Evolutionary conservation across 2,113 vertebrate genomes (phyloP).

Genomic region (Loxodonta africana): DNA sequence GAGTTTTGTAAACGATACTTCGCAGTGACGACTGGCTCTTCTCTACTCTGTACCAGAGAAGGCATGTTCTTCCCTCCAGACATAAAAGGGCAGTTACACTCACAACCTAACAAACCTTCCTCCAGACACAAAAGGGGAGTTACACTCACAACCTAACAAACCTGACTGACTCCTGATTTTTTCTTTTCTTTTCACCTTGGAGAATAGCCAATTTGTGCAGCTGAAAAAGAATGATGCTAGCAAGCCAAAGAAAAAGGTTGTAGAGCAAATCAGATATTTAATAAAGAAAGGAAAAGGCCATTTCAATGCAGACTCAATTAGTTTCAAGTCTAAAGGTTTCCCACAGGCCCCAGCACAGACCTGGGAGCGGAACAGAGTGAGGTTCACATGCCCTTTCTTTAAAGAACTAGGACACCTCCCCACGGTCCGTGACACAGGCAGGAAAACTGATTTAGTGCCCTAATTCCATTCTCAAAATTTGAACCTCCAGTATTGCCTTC

Average conservation of each 20-base stretch:
- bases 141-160: conserved; percentile 5
- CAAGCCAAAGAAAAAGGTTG: conserved; percentile 67
- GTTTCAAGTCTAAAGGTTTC: conserved; percentile 67
- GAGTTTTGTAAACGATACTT: neutral
- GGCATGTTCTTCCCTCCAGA: neutral
- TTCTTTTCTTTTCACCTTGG: conserved; percentile 42
- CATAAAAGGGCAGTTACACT: conserved; percentile 7
- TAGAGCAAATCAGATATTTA: conserved; percentile 76
- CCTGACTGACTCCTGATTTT: neutral
- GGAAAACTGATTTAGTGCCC: conserved; percentile 83
- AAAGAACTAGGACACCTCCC: conserved; percentile 82
- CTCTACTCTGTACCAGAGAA: neutral
- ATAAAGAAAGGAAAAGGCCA: conserved; percentile 80
- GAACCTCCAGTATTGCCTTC: conserved; percentile 76
- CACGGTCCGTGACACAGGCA: conserved; percentile 70
- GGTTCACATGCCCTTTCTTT: conserved; percentile 63
- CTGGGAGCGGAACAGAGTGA: conserved; percentile 54
- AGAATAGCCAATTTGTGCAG: conserved; percentile 36
- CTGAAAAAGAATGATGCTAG: conserved; percentile 65
- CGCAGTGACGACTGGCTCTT: neutral
- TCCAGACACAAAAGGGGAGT: conserved; percentile 20
- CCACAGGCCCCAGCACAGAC: conserved; percentile 63
- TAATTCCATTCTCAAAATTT: conserved; percentile 83
- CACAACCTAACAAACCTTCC: conserved; percentile 19
- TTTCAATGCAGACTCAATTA: conserved; percentile 81